Evolutionary conservation across 2,113 vertebrate species (phyloP), one percentile per base, ranked within the genome.

Genomic region (Neofelis nebulosa): DNA sequence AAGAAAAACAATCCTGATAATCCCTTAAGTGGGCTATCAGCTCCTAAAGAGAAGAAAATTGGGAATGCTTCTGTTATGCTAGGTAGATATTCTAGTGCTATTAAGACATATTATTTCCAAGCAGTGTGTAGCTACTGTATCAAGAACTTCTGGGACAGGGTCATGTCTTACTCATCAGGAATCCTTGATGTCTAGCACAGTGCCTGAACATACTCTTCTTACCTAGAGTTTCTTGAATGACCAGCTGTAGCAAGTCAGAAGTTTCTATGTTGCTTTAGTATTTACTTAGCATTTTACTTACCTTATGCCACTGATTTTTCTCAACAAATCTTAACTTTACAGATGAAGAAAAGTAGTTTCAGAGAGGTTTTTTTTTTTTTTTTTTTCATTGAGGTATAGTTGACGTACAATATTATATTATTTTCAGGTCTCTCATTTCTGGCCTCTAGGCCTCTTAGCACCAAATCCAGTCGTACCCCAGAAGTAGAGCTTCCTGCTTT

Each of bases 271-370:
- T 23, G 38, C 65, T 73, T 81, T 71, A 74, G 66, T 14, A 2
- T 79, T 93, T 86, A 57, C 73, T 69, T 23, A 63, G 27, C n/a
- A 41, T 80, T 55, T 63, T 89, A 31, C 25, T 95, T 78, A 81
- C 38, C 31, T 80, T 65, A 45, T 13, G 7, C 29, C 68, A 65
- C 50, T 14, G 65, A 86, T 90, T 85, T 13, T 13, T 94, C 13
- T 94, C 73, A 80, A 80, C 36, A 76, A 48, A 23, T 81, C 38
- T 66, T 86, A 95, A 65, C 69, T 94, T 93, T 89, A 83, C 38
- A 78, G 14, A 73, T 48, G 29, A 92, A 88, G 41, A 71, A 91
- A 93, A 80, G 13, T 92, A 68, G 25, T 25, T 55, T 85, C 61
- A 91, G 23, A 71, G 71, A 83, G 18, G 27, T 29, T 4, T 45